Conservation (phyloP, 2,888 invertebrate species). For the Drepanosiphum platanoidis region DNA sequence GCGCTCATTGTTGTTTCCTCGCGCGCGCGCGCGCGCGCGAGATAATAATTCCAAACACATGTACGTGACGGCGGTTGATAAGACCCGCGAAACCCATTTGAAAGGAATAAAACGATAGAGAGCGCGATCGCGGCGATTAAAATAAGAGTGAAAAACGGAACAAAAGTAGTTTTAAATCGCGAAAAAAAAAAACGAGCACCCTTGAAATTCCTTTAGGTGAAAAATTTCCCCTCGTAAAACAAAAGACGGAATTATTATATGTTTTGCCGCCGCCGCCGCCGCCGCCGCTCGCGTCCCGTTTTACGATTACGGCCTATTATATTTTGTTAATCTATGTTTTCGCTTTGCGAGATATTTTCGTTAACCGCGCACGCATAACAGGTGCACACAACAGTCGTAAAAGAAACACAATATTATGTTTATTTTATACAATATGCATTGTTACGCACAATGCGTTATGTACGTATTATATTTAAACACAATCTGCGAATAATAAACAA, state of each 20-base stretch:
- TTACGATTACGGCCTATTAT: neutral
- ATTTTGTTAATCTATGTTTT: conserved; percentile 11
- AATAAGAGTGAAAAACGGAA: conserved; percentile 20
- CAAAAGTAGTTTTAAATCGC: conserved; percentile 35
- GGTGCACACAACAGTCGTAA: no score
- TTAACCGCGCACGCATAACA: neutral
- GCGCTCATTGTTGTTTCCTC: no score
- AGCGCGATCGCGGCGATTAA: neutral
- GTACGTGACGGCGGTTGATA: conserved; percentile 4
- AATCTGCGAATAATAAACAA: no score
- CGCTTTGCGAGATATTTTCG: neutral
- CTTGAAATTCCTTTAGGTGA: neutral
- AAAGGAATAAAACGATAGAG: conserved; percentile 22
- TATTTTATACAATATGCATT: no score
- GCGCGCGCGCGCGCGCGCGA: no score
- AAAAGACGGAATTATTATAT: conserved; percentile 10
- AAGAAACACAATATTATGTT: no score
- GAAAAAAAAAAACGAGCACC: conserved; percentile 25
- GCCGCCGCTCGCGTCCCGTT: neutral
- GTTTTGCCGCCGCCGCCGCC: no score
- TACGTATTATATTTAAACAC: no score
- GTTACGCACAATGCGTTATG: no score
- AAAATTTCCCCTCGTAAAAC: neutral
- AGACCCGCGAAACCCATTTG: neutral
- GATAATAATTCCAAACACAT: conserved; percentile 15